These are phyloP conservation scores for Scaptomyza graminum DNA, from an alignment of 1,140 invertebrate genomes.

Conservation along the genomic window DNA sequence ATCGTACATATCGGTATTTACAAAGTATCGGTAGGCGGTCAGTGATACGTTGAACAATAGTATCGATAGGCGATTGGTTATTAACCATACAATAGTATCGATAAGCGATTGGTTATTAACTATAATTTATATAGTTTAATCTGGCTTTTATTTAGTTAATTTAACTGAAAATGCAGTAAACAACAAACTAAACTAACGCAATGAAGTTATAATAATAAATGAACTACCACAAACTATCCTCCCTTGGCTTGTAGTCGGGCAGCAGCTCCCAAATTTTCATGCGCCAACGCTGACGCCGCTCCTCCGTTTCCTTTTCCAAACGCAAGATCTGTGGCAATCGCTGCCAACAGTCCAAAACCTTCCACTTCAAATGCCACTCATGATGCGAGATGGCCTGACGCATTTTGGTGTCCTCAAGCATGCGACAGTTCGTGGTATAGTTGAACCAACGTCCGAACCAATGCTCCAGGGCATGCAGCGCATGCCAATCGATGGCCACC, in stretches of 20 bases:
- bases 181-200: conserved; percentile 26
- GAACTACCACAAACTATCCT: conserved; percentile 75
- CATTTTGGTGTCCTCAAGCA: conserved; percentile 84
- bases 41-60: too few species aligned
- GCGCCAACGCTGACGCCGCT: conserved; percentile 87
- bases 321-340: conserved; percentile 86
- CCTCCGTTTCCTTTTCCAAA: conserved; percentile 87
- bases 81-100: too few species aligned
- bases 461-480: conserved; percentile 85
- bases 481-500: conserved; percentile 87
- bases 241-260: conserved; percentile 86
- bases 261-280: conserved; percentile 87
- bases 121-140: too few species aligned
- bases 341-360: conserved; percentile 87
- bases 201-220: conserved; percentile 20
- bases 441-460: conserved; percentile 85
- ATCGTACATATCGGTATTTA: too few species aligned
- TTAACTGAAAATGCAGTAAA: conserved; percentile 14
- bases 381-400: conserved; percentile 85
- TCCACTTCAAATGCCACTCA: conserved; percentile 86
- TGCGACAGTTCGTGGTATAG: conserved; percentile 82
- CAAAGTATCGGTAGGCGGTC: too few species aligned
- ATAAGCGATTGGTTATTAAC: too few species aligned
- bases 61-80: too few species aligned
- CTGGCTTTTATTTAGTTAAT: neutral